Conservation (phyloP, 1,140 invertebrate genomes). For the Neuroterus valhalla region DNA sequence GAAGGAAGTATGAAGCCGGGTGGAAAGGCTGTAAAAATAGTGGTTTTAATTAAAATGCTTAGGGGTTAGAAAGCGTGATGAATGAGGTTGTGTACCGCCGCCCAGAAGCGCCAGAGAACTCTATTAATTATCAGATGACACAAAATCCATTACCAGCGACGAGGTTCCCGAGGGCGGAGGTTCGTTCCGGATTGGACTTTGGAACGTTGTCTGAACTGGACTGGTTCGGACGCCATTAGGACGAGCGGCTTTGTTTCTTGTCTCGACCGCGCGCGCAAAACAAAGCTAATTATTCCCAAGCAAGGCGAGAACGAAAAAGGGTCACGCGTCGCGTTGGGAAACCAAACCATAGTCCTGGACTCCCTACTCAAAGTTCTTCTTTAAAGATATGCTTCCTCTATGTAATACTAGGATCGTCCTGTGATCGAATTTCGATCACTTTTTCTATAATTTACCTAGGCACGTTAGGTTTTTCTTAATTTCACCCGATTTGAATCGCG, state of each 20-base stretch:
- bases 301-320: slow-evolving; percentile 44
- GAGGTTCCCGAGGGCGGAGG: slow-evolving; percentile 63
- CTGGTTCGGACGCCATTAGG: slow-evolving; percentile 65
- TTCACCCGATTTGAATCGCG: no score
- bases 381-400: no score
- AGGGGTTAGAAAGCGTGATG: slow-evolving; percentile 75
- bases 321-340: slow-evolving; percentile 44
- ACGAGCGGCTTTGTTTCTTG: slow-evolving; percentile 51
- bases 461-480: no score
- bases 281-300: slow-evolving; percentile 59
- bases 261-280: slow-evolving; percentile 40
- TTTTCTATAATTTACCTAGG: no score
- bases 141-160: slow-evolving; percentile 72
- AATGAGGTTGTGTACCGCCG: slow-evolving; percentile 62
- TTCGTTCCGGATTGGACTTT: slow-evolving; percentile 58
- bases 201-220: slow-evolving; percentile 34
- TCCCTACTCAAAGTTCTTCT: neutral
- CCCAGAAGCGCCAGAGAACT: slow-evolving; percentile 66
- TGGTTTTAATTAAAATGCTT: slow-evolving; percentile 74
- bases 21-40: slow-evolving; percentile 57
- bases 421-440: no score
- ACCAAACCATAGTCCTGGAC: neutral
- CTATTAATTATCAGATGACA: slow-evolving; percentile 76
- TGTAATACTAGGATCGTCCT: no score
- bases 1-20: slow-evolving; percentile 22